A percentile compares a stretch with the other conserved stretches of the same genome.
Evolutionary conservation across 1,140 invertebrate species (phyloP).

Genomic region (Cataglyphis hispanica): DNA sequence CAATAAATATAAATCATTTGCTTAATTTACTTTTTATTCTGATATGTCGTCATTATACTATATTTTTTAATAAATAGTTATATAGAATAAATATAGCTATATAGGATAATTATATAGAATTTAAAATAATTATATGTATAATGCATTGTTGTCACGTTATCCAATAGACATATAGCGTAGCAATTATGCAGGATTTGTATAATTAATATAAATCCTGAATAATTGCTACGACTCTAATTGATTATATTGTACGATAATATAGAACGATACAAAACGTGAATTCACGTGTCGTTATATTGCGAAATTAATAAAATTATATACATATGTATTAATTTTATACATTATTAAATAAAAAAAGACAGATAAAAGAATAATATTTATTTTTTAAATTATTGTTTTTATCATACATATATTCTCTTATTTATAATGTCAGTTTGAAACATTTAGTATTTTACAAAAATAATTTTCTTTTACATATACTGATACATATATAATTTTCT

Average conservation of each 20-base stretch:
- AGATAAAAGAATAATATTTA: too few species aligned
- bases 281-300: background rate
- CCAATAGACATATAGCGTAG: background rate
- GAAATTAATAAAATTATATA: background rate
- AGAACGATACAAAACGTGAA: background rate
- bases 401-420: background rate
- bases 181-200: constrained; percentile 37
- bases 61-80: too few species aligned
- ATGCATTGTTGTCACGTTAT: constrained; percentile 17
- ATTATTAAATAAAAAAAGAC: too few species aligned
- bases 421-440: background rate
- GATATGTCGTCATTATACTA: background rate
- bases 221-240: background rate
- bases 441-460: constrained; percentile 9
- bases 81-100: too few species aligned
- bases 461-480: background rate
- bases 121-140: constrained; percentile 1
- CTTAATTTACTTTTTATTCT: background rate
- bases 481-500: background rate
- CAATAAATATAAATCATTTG: background rate
- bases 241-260: constrained; percentile 11
- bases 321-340: background rate
- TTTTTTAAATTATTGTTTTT: background rate
- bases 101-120: constrained; percentile 1
- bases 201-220: constrained; percentile 17